These are phyloP conservation scores for Hipposideros armiger DNA, from an alignment of 2,113 vertebrate genomes.

Conservation along the genomic window DNA sequence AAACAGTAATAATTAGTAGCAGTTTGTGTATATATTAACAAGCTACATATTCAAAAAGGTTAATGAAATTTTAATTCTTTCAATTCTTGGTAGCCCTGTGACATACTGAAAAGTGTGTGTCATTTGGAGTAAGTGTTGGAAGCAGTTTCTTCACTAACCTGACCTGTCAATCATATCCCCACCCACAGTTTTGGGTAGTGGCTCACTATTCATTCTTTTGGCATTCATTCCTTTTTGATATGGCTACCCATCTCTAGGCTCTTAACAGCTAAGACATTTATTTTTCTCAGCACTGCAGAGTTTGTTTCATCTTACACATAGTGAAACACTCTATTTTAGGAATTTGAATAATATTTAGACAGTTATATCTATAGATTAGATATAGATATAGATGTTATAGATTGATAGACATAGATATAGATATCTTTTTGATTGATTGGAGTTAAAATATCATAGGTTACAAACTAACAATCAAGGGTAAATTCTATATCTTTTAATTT, in stretches of 20 bases:
- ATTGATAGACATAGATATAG: background rate
- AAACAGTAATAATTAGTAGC: background rate
- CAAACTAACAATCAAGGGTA: background rate
- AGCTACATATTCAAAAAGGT: background rate
- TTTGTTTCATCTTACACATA: background rate
- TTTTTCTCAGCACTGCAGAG: background rate
- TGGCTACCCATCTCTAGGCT: background rate
- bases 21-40: background rate
- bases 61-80: background rate
- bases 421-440: background rate
- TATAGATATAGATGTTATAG: too few species aligned
- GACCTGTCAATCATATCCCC: background rate
- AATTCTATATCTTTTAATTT: background rate
- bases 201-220: background rate
- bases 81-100: background rate
- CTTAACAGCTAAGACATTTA: background rate
- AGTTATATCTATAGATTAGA: background rate
- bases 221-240: background rate
- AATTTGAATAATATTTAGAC: background rate
- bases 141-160: background rate
- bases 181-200: background rate
- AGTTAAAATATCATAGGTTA: background rate
- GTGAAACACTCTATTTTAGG: background rate
- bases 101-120: background rate
- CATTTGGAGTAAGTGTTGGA: background rate